Conservation (phyloP, 1,140 invertebrate genomes). For the Carposina sasakii region DNA sequence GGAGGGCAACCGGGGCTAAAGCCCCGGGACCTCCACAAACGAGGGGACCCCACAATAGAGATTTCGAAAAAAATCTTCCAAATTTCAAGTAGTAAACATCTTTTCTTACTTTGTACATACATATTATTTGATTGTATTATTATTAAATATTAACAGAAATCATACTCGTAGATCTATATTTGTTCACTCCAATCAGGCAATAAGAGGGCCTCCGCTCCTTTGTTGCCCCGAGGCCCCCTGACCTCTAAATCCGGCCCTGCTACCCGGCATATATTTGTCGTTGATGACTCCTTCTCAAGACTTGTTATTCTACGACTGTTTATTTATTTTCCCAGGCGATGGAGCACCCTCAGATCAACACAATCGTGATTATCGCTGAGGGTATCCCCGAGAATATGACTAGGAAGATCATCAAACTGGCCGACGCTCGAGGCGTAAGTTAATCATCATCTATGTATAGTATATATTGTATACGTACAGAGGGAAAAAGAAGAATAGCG, state of each 20-base stretch:
- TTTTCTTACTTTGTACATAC: too few species aligned
- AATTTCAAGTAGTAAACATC: too few species aligned
- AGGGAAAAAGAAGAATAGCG: constrained; percentile 53
- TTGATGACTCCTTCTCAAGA: neutral
- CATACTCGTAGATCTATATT: too few species aligned
- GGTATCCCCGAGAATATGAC: constrained; percentile 99
- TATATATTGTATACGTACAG: neutral
- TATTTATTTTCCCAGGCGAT: constrained; percentile 74
- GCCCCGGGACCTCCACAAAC: too few species aligned
- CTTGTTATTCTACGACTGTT: constrained; percentile 1
- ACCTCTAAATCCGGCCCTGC: neutral
- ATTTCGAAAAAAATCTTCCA: too few species aligned
- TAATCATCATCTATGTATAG: neutral
- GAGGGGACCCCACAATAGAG: too few species aligned
- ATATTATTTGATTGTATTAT: too few species aligned
- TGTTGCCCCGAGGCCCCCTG: neutral
- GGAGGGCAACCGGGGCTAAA: too few species aligned
- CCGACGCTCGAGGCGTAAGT: constrained; percentile 53
- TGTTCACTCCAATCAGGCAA: too few species aligned
- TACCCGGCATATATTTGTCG: too few species aligned
- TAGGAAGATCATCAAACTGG: constrained; percentile 92
- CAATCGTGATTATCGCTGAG: constrained; percentile 99
- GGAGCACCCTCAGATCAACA: constrained; percentile 93
- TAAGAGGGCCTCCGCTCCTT: neutral
- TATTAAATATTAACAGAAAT: too few species aligned